Base-by-base conservation (phyloP, 1,140 invertebrate genomes). In the Sarcophaga bullata region DNA sequence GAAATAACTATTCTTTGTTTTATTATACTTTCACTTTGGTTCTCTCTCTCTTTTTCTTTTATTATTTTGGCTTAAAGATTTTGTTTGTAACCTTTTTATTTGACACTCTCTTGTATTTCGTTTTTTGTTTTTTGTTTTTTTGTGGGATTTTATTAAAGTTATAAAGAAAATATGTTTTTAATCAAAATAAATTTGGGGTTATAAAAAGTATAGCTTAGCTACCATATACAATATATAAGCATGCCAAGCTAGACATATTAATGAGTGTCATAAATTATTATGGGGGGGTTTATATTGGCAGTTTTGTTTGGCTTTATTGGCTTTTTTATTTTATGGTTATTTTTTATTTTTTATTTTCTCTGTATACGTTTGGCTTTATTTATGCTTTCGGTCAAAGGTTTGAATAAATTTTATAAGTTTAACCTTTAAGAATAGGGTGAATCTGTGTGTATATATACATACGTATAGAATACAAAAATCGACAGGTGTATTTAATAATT, bases 91-190 rank as follows among this genome's bases (percentile, higher is more conserved):
- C 54, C n/a, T 58, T 13, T 37, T 37, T 37, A 37, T 37, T 37
- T 37, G 25, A 37, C 25, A 37, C 25, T 37, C 1, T 37, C 25
- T 37, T 37, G 25, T 37, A 37, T 37, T 37, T 37, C 25, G 25
- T 37, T 37, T 37, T 37, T 37, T 2, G 25, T 2, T 37, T 37
- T 37, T 37, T 37, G 1, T 1, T 37, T 37, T n/a, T 58, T n/a
- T 58, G 3, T n/a, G 11, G 15, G 10, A n/a, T 58, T 58, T 58
- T 58, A 58, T 58, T 58, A 58, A 58, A 58, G 54, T 58, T 58
- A 58, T 58, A 58, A 58, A 58, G 54, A 58, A 58, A 58, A 58
- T 58, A 58, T 58, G 54, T 58, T 58, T 58, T 58, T 58, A n/a
- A 58, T 58, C 54, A 58, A 58, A 58, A 58, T 58, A 58, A n/a